Evolutionary conservation across 2,113 vertebrate genomes (phyloP).

Genomic region (Oncorhynchus mykiss): DNA sequence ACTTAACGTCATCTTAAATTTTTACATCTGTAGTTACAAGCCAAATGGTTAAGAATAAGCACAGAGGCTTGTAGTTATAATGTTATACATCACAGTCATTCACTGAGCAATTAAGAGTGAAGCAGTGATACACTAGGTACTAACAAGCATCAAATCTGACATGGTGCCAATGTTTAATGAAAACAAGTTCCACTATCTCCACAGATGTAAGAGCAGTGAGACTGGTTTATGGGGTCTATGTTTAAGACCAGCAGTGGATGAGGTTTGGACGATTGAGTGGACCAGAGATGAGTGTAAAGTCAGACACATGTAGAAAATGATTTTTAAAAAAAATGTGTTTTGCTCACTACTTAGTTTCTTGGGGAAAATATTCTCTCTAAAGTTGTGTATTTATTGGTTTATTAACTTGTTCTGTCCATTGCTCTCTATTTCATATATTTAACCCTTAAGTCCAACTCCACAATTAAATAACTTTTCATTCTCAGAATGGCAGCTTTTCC

Average conservation of each 20-base stretch:
- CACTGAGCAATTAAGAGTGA: not conserved
- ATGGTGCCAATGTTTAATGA: not conserved
- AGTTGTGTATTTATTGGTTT: not conserved
- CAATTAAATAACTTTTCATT: not conserved
- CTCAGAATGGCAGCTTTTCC: conserved; percentile 8
- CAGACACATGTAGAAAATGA: not conserved
- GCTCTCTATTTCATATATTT: not conserved
- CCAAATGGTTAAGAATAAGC: conserved; percentile 38
- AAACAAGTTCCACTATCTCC: not conserved
- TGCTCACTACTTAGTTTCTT: not conserved
- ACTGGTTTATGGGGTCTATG: not conserved
- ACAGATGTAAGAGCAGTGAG: not conserved
- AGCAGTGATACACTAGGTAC: not conserved
- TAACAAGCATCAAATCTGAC: conserved; percentile 30
- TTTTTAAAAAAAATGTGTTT: not conserved
- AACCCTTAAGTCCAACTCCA: not conserved
- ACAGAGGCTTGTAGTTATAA: conserved; percentile 34
- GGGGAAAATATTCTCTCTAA: not conserved
- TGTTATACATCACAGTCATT: conserved; percentile 12
- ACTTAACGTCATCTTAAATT: conserved; percentile 46
- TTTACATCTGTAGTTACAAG: conserved; percentile 42
- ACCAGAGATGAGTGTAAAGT: not conserved
- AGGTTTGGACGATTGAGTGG: not conserved
- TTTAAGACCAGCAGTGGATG: not conserved
- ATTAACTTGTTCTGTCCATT: not conserved